Base-by-base conservation (phyloP, 2,113 vertebrate species). In the Myanophis thanlyinensis region DNA sequence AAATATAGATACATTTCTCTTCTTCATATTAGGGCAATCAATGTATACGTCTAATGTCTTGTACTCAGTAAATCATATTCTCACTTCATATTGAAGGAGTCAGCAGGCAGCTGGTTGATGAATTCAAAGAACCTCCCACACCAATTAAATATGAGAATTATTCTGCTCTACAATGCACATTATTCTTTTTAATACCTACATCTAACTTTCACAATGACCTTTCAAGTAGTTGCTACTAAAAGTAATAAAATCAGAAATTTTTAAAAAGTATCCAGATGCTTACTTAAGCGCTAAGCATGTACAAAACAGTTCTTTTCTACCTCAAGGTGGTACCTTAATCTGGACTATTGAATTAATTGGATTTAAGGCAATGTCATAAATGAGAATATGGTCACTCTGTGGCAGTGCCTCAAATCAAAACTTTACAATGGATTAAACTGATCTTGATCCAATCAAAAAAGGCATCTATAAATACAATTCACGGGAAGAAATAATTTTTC, bases 61-160 rank as follows among this genome's bases (percentile, higher is more conserved):
- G 73, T 91, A 22, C 56, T 89, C 93, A 90, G 85, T 73, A 85
- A 54, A 67, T 93, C 90, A 88, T 87, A 89, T 54, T 59, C 91
- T 52, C 53, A 95, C 48, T 91, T 94, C 93, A 62, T 30, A 89
- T 35, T 88, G 93, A 44, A 87, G 92, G 94, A 94, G 73, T 46
- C 95, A 93, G 47, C 27, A 94, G 94, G 95, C 92, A 96, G 92
- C 93, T 97, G 96, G 93, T 80, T 96, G 92, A 93, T 93, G 91
- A 85, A 88, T 94, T 56, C 87, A 90, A 84, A 96, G 90, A 97
- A 93, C 62, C 67, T 96, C 91, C 89, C 89, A 91, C 88, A 95
- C 73, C 93, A 92, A 93, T 95, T 95, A 94, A 93, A 94, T 84
- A 95, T 84, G 90, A 93, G 90, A 94, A 97, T 53, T 95, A 91